phyloP scores from a whole-genome alignment of 2,888 invertebrate genomes.

The Griposia aprilina region DNA sequence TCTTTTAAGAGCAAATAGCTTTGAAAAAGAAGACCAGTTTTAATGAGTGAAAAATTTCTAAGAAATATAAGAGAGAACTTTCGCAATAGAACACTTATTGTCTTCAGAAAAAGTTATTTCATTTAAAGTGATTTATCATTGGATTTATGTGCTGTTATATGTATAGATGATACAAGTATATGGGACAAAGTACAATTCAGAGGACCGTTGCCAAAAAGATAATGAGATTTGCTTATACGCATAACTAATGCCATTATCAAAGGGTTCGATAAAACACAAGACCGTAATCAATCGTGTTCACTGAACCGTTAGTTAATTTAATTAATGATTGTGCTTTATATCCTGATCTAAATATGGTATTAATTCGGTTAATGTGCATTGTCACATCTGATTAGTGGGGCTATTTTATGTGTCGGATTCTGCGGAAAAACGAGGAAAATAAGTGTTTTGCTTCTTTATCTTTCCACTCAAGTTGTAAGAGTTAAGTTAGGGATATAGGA shows the following conservation, averaged over 20 bases:
- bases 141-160: slow-evolving; percentile 23
- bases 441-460: slow-evolving; percentile 34
- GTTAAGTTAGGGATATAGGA: slow-evolving; percentile 34
- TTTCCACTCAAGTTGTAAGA: slow-evolving; percentile 43
- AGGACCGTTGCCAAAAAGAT: slow-evolving; percentile 58
- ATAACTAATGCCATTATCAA: slow-evolving; percentile 61
- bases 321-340: slow-evolving; percentile 62
- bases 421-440: slow-evolving; percentile 10
- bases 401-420: slow-evolving; percentile 35
- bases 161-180: slow-evolving; percentile 39
- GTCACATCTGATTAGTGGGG: slow-evolving; percentile 56
- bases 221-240: slow-evolving; percentile 59
- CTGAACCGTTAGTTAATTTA: slow-evolving; percentile 64
- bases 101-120: slow-evolving; percentile 46
- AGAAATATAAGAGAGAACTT: slow-evolving; percentile 46
- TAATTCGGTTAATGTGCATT: slow-evolving; percentile 50
- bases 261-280: slow-evolving; percentile 58
- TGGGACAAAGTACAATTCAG: slow-evolving; percentile 18
- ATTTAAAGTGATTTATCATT: slow-evolving; percentile 52
- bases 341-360: slow-evolving; percentile 61
- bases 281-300: slow-evolving; percentile 63
- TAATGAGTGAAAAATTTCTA: slow-evolving; percentile 58
- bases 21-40: slow-evolving; percentile 52
- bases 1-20: slow-evolving; percentile 43
- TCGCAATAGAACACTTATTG: slow-evolving; percentile 52